These are phyloP conservation scores for Lepisosteus oculatus DNA, from an alignment of 2,113 vertebrate genomes.

Conservation along the genomic window DNA sequence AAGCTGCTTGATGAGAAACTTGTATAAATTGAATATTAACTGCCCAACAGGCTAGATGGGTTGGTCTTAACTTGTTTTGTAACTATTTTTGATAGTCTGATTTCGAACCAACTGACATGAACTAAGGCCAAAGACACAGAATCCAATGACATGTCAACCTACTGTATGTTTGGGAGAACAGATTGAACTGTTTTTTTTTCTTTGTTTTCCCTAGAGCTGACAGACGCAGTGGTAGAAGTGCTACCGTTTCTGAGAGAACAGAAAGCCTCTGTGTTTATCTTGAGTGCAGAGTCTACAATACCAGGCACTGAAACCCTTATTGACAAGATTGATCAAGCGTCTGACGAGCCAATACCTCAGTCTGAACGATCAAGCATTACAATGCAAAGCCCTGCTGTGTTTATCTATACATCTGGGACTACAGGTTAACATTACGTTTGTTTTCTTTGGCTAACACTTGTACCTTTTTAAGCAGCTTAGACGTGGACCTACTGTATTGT, in stretches of 20 bases:
- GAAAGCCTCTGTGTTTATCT: slow-evolving; percentile 62
- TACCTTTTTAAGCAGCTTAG: background rate
- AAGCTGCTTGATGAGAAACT: too few species aligned
- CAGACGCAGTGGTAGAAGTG: slow-evolving; percentile 71
- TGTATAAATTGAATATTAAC: too few species aligned
- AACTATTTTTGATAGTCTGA: too few species aligned
- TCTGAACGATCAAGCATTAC: slow-evolving; percentile 70
- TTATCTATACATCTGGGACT: slow-evolving; percentile 86
- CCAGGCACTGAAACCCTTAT: slow-evolving; percentile 64
- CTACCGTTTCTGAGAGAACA: slow-evolving; percentile 67
- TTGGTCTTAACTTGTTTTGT: too few species aligned
- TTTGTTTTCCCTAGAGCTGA: slow-evolving; percentile 58
- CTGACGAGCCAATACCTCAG: slow-evolving; percentile 52
- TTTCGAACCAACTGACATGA: too few species aligned
- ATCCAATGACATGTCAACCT: too few species aligned
- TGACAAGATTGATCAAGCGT: slow-evolving; percentile 65
- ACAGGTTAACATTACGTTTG: slow-evolving; percentile 64
- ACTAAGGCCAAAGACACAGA: too few species aligned
- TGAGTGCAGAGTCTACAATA: slow-evolving; percentile 60
- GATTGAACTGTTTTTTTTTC: too few species aligned
- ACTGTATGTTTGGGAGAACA: too few species aligned
- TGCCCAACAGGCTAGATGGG: too few species aligned
- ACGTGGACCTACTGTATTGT: background rate
- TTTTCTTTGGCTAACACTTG: too few species aligned
- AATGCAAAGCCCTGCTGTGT: slow-evolving; percentile 68